Evolutionary conservation across 1,140 invertebrate species (phyloP), one percentile per base, ranked within the genome.

Genomic region (Kradibia gibbosae): DNA sequence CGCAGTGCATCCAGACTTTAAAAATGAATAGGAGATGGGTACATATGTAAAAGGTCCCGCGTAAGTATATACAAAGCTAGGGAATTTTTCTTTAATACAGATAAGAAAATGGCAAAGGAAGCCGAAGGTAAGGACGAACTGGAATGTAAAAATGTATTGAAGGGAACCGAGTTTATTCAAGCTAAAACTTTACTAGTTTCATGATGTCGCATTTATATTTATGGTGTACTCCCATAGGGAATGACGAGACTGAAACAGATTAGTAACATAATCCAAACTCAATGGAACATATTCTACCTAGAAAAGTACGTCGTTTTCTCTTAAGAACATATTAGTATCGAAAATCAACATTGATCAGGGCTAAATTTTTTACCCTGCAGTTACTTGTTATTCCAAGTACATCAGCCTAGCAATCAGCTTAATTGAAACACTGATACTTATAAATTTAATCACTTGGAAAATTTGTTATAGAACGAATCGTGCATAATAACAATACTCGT

Each of bases 101-200:
- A 39, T 36, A 75, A 74, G 50, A 74, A 72, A n/a, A 31, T 11
- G 31, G 70, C 20, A 5, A 72, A 50, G 22, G 65, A 71, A 20
- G 17, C 2, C 0, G 10, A 60, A 71, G 74, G 83, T 83, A 74
- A n/a, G 45, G 67, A 81, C 8, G 31, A 65, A 17, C 17, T 36
- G 28, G 31, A 36, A 65, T 36, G 15, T 7, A 3, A 10, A 72
- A 62, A 53, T 71, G 17, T 31, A 82, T 31, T 31, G 70, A 62
- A 76, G 60, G 50, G 28, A 81, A 84, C 57, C 79, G 79, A 85
- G 86, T 87, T 85, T 82, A 84, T 87, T 82, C 79, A 80, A 36
- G 78, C 78, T 60, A 5, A 83, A 83, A 82, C 28, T 83, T 78
- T 45, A 17, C 31, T 65, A 65, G 77, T 79, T 72, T 57, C n/a